Evolutionary conservation across 2,888 invertebrate genomes (phyloP).

Genomic region (Lissocephala sabroskyi): DNA sequence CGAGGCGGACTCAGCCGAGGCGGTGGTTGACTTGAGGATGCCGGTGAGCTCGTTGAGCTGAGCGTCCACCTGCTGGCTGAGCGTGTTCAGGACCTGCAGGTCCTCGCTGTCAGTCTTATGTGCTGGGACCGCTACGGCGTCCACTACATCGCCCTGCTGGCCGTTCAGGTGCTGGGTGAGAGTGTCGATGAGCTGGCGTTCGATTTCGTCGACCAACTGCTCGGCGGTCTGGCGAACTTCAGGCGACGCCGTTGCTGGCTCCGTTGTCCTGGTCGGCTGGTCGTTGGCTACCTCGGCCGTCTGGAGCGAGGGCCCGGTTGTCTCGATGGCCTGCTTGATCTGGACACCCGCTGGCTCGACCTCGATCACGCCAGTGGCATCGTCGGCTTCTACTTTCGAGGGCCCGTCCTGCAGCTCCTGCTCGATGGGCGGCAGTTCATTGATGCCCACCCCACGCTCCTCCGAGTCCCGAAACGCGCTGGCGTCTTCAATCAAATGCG

Average conservation of each 20-base stretch:
- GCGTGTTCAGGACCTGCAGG: slow-evolving; percentile 31
- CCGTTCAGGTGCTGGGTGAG: slow-evolving; percentile 18
- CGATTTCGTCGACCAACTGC: slow-evolving; percentile 54
- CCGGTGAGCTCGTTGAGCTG: slow-evolving; percentile 65
- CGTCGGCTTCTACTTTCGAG: slow-evolving; percentile 62
- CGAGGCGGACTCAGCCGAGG: slow-evolving; percentile 16
- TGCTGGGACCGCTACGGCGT: slow-evolving; percentile 17
- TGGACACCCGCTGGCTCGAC: slow-evolving; percentile 66
- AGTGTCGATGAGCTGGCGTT: slow-evolving; percentile 45
- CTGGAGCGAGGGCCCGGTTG: slow-evolving; percentile 43
- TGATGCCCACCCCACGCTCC: slow-evolving; percentile 65
- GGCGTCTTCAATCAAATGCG: slow-evolving; percentile 70
- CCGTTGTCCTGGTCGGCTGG: no score
- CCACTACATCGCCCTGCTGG: slow-evolving; percentile 34
- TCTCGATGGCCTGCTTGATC: slow-evolving; percentile 56
- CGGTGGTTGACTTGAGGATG: slow-evolving; percentile 56
- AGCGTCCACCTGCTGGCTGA: slow-evolving; percentile 59
- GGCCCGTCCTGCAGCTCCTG: slow-evolving; percentile 63
- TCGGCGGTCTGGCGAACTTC: slow-evolving; percentile 45
- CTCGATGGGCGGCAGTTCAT: slow-evolving; percentile 63
- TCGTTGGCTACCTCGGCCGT: slow-evolving; percentile 50
- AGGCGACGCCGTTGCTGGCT: slow-evolving; percentile 31
- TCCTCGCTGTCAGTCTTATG: slow-evolving; percentile 38
- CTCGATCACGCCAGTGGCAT: slow-evolving; percentile 63
- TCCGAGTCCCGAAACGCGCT: slow-evolving; percentile 32